Evolutionary conservation across 1,140 invertebrate species (phyloP).

Genomic region (roundworm (Caenorhabditis elegans)): WBcel235 BX284606.5:4532501-4533000

Average conservation of each 20-base stretch:
- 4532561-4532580: too few species aligned
- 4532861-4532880: background rate
- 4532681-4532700: constrained; percentile 6
- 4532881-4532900: background rate
- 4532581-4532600: too few species aligned
- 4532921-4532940: background rate
- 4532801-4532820: background rate
- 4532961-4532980: constrained; percentile 59
- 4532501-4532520: background rate
- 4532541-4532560: background rate
- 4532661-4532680: background rate
- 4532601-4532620: too few species aligned
- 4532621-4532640: background rate
- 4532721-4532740: constrained; percentile 5
- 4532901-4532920: background rate
- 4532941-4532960: background rate
- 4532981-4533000: constrained; percentile 49
- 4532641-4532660: background rate
- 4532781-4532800: background rate
- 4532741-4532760: constrained; percentile 31
- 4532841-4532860: constrained; percentile 18
- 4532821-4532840: constrained; percentile 25
- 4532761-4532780: constrained; percentile 27
- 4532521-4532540: too few species aligned
- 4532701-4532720: constrained; percentile 24